Conservation (phyloP, 2,113 vertebrate genomes). For the Heliornis fulica region DNA sequence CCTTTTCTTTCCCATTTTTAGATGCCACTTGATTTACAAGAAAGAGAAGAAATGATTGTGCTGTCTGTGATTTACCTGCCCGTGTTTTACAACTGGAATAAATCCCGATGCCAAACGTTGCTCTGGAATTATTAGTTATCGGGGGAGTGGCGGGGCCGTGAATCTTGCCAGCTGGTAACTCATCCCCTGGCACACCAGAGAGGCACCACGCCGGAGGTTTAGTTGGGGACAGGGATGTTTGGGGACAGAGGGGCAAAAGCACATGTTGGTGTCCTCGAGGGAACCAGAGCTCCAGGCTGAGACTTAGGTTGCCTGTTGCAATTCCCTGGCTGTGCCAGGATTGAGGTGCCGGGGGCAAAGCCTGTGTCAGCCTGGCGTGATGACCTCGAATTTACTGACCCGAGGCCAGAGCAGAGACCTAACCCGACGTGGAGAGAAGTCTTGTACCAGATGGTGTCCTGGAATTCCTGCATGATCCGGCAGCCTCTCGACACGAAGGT, state of each 20-base stretch:
- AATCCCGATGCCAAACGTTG: background rate
- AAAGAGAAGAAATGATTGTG: background rate
- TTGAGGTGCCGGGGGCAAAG: background rate
- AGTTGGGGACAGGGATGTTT: background rate
- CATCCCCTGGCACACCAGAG: background rate
- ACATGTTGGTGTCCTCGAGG: background rate
- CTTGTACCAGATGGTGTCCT: background rate
- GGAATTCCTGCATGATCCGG: background rate
- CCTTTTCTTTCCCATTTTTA: background rate
- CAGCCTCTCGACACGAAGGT: background rate
- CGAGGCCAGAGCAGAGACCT: background rate
- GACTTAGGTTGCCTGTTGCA: background rate
- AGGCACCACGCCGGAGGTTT: background rate
- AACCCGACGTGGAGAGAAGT: background rate
- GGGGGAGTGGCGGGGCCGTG: background rate
- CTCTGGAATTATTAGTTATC: background rate
- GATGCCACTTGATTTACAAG: background rate
- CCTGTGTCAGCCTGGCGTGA: too few species aligned
- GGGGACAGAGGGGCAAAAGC: background rate
- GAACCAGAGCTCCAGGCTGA: background rate
- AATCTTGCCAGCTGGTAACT: background rate
- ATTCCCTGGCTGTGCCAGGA: background rate
- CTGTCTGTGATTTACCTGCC: constrained; percentile 35
- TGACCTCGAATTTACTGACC: background rate
- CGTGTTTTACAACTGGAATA: constrained; percentile 41